Base-by-base conservation (phyloP, 2,113 vertebrate species). In the Thinocorus orbignyianus region DNA sequence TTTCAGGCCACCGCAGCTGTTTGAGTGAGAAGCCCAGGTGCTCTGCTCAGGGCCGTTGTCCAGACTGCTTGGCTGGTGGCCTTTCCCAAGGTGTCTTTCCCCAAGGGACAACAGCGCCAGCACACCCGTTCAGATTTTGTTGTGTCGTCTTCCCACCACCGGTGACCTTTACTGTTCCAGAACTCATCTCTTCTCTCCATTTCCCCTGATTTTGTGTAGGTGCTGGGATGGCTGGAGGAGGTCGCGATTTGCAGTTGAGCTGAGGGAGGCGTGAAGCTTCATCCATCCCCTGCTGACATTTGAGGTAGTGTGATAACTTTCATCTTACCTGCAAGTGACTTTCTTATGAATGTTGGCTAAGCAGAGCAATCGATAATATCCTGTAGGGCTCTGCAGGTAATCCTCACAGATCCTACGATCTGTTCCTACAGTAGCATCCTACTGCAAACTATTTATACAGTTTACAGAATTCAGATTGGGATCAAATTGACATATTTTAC, bases 21-120 rank as follows among this genome's bases (percentile, higher is more conserved):
- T 82, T 93, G 96, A 96, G 83, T 93, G 94, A 95, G 94, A 30
- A 68, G 82, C 60, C 82, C 95, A 94, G 96, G 94, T 95, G 95
- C 76, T 51, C 64, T 0, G 2, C 64, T 30, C 8, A 1, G 54
- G 20, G 71, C 57, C 0, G 5, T 25, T 39, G 11, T 16, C 20
- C 39, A 25, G 30, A 4, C 48, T 30, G 85, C 42, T 82, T 16
- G 3, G n/a, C 68, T 24, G 37, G 71, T 73, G 77, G 54, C 74
- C 48, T 87, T 78, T 55, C 52, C 65, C 2, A 2, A 25, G 39
- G 48, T 79, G 66, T 51, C 93, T 52, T 90, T 93, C 18, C 33
- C 73, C 3, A 1, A 7, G 33, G 35, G 35, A 73, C 28, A 20
- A 10, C n/a, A 46, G 49, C 33, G 62, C 51, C 54, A 49, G 54